phyloP scores from a whole-genome alignment of 2,113 vertebrate genomes.

The Acinonyx jubatus region DNA sequence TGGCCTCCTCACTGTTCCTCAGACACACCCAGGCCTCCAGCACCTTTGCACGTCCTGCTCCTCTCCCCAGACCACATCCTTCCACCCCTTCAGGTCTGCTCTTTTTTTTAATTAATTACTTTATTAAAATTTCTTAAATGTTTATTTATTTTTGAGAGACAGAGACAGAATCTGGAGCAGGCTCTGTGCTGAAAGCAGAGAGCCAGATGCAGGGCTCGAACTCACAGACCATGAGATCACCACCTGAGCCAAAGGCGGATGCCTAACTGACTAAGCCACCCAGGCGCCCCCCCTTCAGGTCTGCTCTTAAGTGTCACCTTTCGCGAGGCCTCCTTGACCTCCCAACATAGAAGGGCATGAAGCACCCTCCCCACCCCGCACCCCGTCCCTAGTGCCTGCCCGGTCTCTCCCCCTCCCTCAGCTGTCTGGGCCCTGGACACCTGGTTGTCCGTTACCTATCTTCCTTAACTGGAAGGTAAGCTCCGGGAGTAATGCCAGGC shows the following conservation, averaged over 20 bases:
- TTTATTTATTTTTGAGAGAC: too few relatives aligned
- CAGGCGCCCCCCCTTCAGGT: neutral
- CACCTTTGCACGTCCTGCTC: neutral
- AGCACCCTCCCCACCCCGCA: neutral
- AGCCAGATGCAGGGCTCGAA: too few relatives aligned
- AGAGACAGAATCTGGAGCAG: too few relatives aligned
- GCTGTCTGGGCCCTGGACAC: accelerated
- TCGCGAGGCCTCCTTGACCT: neutral
- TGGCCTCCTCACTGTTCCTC: neutral
- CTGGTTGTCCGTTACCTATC: neutral
- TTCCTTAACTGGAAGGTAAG: neutral
- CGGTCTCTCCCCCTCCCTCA: neutral
- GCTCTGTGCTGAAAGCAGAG: too few relatives aligned
- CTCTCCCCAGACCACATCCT: neutral
- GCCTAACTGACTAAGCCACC: too few relatives aligned
- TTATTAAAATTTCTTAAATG: too few relatives aligned
- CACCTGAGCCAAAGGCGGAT: too few relatives aligned
- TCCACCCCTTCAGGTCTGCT: neutral
- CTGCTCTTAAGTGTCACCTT: neutral
- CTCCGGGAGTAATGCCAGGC: neutral
- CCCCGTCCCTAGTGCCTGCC: neutral
- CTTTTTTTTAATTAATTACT: neutral
- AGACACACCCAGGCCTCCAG: neutral
- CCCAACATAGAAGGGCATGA: neutral
- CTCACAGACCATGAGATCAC: too few relatives aligned